Conservation (phyloP, 37 sponge, comb jelly and placozoan species). For the Beroe forskalii region DNA sequence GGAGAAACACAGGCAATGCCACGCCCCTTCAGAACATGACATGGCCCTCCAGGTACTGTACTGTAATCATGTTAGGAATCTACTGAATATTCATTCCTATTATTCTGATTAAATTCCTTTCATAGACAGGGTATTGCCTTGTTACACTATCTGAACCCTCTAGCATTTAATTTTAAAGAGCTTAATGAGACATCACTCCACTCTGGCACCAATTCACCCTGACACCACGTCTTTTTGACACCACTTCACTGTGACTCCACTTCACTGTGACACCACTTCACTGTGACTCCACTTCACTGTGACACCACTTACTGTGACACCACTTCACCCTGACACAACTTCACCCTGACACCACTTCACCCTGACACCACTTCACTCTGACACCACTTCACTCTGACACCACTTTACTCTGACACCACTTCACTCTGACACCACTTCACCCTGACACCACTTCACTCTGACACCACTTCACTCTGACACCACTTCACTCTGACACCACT, state of each 20-base stretch:
- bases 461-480: neutral
- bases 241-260: no score
- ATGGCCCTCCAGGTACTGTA: slow-evolving; percentile 6
- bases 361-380: neutral
- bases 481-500: neutral
- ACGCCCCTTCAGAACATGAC: slow-evolving; percentile 61
- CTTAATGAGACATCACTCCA: no score
- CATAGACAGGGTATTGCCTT: no score
- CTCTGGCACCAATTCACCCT: no score
- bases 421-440: neutral
- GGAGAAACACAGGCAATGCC: slow-evolving; percentile 40
- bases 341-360: neutral
- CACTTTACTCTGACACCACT: neutral
- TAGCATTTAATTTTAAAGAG: no score
- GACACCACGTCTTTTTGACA: no score
- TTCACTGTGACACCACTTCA: no score
- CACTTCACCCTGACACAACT: neutral
- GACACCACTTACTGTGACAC: neutral
- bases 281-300: no score
- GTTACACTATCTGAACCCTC: no score
- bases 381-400: neutral
- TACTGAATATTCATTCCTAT: no score
- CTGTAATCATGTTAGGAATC: no score
- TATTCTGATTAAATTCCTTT: no score
- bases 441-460: neutral